A percentile compares a stretch with the other conserved stretches of the same genome.
Evolutionary conservation across 2,888 invertebrate species (phyloP).

Genomic region (Zaprionus obscuricornis): DNA sequence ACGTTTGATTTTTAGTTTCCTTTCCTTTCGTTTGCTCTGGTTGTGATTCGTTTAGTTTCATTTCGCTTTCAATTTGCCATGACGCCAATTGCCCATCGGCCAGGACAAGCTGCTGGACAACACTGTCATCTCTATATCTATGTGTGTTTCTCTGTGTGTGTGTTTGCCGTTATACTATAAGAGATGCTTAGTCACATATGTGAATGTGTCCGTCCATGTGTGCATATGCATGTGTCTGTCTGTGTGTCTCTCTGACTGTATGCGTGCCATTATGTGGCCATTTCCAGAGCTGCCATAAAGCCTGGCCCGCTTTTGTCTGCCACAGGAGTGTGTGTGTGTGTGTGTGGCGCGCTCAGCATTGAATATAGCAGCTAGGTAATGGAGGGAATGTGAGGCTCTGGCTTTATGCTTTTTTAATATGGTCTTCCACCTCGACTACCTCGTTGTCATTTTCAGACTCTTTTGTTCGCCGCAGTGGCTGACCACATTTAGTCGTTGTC

Average conservation of each 20-base stretch:
- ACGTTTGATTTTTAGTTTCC: constrained; percentile 56
- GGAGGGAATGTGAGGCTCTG: constrained; percentile 23
- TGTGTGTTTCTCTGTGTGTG: too few species aligned
- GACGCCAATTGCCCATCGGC: constrained; percentile 60
- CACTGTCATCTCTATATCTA: constrained; percentile 36
- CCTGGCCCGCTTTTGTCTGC: constrained; percentile 60
- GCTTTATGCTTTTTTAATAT: constrained; percentile 61
- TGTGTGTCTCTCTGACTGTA: constrained; percentile 18
- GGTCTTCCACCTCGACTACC: constrained; percentile 65
- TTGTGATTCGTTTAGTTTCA: constrained; percentile 30
- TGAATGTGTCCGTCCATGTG: background rate
- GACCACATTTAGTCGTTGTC: constrained; percentile 73
- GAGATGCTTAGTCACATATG: constrained; percentile 34
- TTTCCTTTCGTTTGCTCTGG: constrained; percentile 29
- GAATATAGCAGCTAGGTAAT: background rate
- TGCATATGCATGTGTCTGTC: constrained; percentile 8
- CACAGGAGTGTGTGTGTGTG: background rate
- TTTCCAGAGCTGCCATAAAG: constrained; percentile 56
- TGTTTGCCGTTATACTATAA: too few species aligned
- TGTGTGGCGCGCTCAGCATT: background rate
- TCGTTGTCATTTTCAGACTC: constrained; percentile 59
- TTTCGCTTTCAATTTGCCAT: constrained; percentile 75
- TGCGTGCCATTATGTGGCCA: constrained; percentile 70
- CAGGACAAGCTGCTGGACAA: constrained; percentile 42
- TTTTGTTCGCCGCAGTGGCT: constrained; percentile 70